Conservation (phyloP, 2,797 vertebrate species). For the Peromyscus melanophrys region DNA sequence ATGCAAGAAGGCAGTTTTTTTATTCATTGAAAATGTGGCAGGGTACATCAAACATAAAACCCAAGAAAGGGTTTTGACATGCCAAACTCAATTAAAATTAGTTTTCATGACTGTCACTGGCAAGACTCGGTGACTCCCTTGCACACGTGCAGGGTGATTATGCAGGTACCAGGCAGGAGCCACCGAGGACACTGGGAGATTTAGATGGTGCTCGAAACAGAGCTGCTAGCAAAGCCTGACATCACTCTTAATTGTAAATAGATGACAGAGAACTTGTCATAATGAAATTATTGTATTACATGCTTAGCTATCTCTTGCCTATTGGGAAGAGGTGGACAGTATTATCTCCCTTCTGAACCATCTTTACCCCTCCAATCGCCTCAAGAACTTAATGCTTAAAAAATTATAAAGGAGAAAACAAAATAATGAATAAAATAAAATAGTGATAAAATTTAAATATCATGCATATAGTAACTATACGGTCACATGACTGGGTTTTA, state of each 20-base stretch:
- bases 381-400: slow-evolving; percentile 37
- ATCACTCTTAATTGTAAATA: slow-evolving; percentile 64
- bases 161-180: slow-evolving; percentile 50
- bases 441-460: slow-evolving; percentile 28
- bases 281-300: slow-evolving; percentile 35
- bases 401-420: slow-evolving; percentile 19
- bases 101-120: slow-evolving; percentile 77
- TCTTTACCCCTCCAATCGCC: background rate
- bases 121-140: slow-evolving; percentile 65
- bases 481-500: slow-evolving; percentile 11
- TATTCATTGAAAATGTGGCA: slow-evolving; percentile 79
- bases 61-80: slow-evolving; percentile 79
- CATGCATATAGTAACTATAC: background rate
- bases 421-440: slow-evolving; percentile 51
- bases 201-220: slow-evolving; percentile 42
- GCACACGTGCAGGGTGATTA: slow-evolving; percentile 79
- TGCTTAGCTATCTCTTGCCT: slow-evolving; percentile 2
- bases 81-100: slow-evolving; percentile 84
- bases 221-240: slow-evolving; percentile 30
- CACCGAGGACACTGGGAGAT: slow-evolving; percentile 60
- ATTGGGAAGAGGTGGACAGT: background rate
- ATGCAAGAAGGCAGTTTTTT: slow-evolving; percentile 77
- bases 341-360: background rate
- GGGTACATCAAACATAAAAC: slow-evolving; percentile 80
- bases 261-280: slow-evolving; percentile 50